A percentile compares a stretch with the other conserved stretches of the same genome.
phyloP scores from a whole-genome alignment of 2,113 vertebrate species.

The Poecilia latipinna region DNA sequence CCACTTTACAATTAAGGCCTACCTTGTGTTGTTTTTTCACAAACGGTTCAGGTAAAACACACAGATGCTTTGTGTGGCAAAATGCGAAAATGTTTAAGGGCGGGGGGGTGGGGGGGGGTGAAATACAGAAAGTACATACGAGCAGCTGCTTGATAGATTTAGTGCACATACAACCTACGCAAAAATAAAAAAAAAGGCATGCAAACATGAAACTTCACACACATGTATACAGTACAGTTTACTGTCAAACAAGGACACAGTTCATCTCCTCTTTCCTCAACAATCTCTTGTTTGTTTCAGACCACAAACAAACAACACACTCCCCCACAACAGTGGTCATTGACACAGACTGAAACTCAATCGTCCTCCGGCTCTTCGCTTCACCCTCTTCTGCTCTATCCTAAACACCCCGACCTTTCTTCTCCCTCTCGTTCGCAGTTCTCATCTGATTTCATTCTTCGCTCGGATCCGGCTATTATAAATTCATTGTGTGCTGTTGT shows the following conservation, averaged over 20 bases:
- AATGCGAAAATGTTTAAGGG: background rate
- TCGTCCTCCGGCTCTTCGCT: slow-evolving; percentile 33
- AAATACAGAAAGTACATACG: background rate
- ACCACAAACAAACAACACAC: slow-evolving; percentile 77
- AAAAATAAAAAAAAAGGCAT: slow-evolving; percentile 20
- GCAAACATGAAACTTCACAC: slow-evolving; percentile 6
- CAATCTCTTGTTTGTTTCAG: slow-evolving; percentile 79
- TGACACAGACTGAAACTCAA: slow-evolving; percentile 58
- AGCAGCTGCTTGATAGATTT: slow-evolving; percentile 1
- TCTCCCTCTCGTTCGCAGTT: slow-evolving; percentile 12
- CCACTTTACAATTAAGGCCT: background rate
- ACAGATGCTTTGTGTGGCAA: background rate
- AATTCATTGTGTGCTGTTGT: slow-evolving; percentile 76
- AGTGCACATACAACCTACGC: background rate
- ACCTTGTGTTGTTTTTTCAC: background rate
- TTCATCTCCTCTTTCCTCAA: slow-evolving; percentile 73
- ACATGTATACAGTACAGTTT: slow-evolving; percentile 40
- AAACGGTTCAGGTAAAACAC: background rate
- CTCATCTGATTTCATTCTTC: slow-evolving; percentile 68
- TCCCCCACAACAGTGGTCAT: slow-evolving; percentile 64
- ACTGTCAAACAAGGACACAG: slow-evolving; percentile 63
- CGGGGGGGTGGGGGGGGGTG: no score
- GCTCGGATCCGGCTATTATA: slow-evolving; percentile 69
- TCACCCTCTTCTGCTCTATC: slow-evolving; percentile 40
- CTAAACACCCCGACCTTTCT: slow-evolving; percentile 36